Evolutionary conservation across 2,888 invertebrate species (phyloP), one percentile per base, ranked within the genome.

Genomic region (Linyphia triangularis): DNA sequence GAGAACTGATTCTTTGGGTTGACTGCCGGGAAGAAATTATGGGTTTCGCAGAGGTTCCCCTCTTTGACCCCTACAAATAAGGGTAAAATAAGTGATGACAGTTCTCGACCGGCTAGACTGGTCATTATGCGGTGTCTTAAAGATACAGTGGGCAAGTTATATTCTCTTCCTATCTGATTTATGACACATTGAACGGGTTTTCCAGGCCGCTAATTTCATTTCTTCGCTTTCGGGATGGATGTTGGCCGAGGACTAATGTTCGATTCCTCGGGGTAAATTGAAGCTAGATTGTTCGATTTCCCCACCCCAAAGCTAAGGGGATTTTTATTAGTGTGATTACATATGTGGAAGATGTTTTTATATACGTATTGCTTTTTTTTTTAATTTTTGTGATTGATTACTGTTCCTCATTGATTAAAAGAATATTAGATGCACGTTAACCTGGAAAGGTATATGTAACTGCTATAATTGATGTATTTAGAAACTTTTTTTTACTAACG

Each of bases 11-110:
- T 30, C 30, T 30, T 30, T 61, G 61, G 61, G 43, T 40, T 77
- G 40, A 77, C 37, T 33, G 57, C 37, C 26, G n/a, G 63, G 43
- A 59, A 26, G 70, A 81, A 70, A 81, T 81, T 81, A 59, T 19
- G 16, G 81, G 81, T 81, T 77, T 28, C 5, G 43, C 43, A 43
- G 30, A 16, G 51, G 5, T 51, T 51, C 43, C 13, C n/a, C 57
- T 24, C 4, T 30, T 37, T 81, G 70, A 81, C 81, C 81, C 37
- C 69, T 19, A 24, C 70, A 67, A 79, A 69, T 70, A 59, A 57
- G 70, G 81, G 24, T 57, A 51, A 26, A 69, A 57, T 30, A 67
- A 67, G 79, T 81, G 81, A 81, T 81, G 81, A 81, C 81, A 81
- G 81, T 51, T 81, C 30, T 37, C 57, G 16, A 57, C 69, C 70